Evolutionary conservation across 2,888 invertebrate species (phyloP).

Genomic region (Rhopalosiphum nymphaeae): DNA sequence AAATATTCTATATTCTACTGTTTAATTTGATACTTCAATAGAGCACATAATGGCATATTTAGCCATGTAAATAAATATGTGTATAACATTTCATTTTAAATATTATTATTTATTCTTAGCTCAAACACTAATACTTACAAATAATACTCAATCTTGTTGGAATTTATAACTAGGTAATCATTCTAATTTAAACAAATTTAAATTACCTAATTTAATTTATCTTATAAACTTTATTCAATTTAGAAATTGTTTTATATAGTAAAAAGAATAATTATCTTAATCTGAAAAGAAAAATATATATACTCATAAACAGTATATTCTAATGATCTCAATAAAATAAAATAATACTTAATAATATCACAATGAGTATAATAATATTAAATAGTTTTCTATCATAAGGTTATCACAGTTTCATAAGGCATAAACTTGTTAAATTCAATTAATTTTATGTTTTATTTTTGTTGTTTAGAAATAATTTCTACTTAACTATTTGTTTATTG

Average conservation of each 20-base stretch:
- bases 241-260: background rate
- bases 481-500: slow-evolving; percentile 7
- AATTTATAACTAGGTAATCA: background rate
- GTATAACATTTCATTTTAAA: background rate
- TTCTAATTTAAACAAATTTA: slow-evolving; percentile 1
- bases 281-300: background rate
- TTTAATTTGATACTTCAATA: slow-evolving; percentile 17
- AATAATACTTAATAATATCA: background rate
- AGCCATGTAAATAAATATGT: background rate
- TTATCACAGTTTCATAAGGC: background rate
- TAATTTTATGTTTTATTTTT: background rate
- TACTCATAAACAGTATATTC: background rate
- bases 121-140: background rate
- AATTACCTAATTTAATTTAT: background rate
- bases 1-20: background rate
- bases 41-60: background rate
- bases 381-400: background rate
- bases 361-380: background rate
- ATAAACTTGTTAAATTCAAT: background rate
- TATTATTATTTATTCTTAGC: background rate
- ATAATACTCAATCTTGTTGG: background rate
- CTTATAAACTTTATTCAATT: background rate
- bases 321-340: background rate
- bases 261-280: background rate
- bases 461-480: background rate